Evolutionary conservation across 2,888 invertebrate species (phyloP).

Genomic region (Ariolimax columbianus): DNA sequence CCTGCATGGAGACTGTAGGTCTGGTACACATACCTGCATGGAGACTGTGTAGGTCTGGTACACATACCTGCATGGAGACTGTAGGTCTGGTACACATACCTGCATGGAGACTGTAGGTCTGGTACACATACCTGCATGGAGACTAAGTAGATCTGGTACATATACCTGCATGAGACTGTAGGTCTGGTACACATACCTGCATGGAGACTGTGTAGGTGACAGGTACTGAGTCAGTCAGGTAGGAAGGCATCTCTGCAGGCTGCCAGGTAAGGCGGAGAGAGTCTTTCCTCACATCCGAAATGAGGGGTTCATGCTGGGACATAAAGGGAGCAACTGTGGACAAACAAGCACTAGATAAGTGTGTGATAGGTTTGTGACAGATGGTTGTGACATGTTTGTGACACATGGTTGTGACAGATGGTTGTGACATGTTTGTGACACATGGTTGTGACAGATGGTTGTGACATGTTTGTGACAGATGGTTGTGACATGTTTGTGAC

Average conservation of each 20-base stretch:
- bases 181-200: no score
- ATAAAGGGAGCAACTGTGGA: conserved; percentile 66
- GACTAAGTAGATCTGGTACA: no score
- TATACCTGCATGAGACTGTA: no score
- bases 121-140: no score
- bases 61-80: no score
- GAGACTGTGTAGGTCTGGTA: no score
- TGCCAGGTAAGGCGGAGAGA: conserved; percentile 71
- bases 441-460: neutral
- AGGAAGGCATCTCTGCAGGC: conserved; percentile 67
- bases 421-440: neutral
- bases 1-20: no score
- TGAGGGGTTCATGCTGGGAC: conserved; percentile 66
- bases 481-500: neutral
- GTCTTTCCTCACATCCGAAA: conserved; percentile 67
- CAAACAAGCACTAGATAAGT: neutral
- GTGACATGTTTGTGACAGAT: neutral
- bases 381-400: neutral
- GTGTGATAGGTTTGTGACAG: neutral
- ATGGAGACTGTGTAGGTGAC: conserved; percentile 69
- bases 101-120: no score
- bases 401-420: neutral
- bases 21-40: no score
- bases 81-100: no score
- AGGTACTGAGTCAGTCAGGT: conserved; percentile 60